phyloP scores from a whole-genome alignment of 1,140 invertebrate species.

The Metopolophium dirhodum region DNA sequence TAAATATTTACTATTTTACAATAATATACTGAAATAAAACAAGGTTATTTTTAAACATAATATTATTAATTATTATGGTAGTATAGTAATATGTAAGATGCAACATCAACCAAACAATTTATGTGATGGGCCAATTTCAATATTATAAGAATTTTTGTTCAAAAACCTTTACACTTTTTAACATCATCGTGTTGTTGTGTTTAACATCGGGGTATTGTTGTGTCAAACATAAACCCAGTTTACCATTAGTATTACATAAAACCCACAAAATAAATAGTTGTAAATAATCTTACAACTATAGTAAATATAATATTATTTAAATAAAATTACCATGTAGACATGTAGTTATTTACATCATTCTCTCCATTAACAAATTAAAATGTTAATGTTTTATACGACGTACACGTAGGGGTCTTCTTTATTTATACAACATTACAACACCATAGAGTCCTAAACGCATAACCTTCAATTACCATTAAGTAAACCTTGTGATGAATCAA shows the following conservation, averaged over 20 bases:
- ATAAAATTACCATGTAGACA: not conserved
- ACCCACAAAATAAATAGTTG: not conserved
- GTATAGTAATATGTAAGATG: not conserved
- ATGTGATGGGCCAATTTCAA: not conserved
- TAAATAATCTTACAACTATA: not conserved
- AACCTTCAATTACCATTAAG: not conserved
- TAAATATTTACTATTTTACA: not conserved
- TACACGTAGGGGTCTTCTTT: not conserved
- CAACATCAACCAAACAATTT: not conserved
- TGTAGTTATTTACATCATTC: not conserved
- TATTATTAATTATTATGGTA: not conserved
- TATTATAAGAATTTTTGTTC: not conserved
- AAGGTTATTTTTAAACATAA: not conserved
- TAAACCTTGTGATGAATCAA: not conserved
- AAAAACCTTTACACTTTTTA: not conserved
- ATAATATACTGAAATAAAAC: not conserved
- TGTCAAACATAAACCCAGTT: not conserved
- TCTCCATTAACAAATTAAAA: slow-evolving; percentile 3
- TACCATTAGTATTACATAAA: not conserved
- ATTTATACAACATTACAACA: not conserved
- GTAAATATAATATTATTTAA: not conserved
- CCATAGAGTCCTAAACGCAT: not conserved
- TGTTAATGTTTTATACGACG: not conserved
- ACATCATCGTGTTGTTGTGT: not conserved
- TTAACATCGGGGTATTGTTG: not conserved